Evolutionary conservation across 2,797 vertebrate genomes (phyloP), one percentile per base, ranked within the genome.

Genomic region (Cephalopachus bancanus): DNA sequence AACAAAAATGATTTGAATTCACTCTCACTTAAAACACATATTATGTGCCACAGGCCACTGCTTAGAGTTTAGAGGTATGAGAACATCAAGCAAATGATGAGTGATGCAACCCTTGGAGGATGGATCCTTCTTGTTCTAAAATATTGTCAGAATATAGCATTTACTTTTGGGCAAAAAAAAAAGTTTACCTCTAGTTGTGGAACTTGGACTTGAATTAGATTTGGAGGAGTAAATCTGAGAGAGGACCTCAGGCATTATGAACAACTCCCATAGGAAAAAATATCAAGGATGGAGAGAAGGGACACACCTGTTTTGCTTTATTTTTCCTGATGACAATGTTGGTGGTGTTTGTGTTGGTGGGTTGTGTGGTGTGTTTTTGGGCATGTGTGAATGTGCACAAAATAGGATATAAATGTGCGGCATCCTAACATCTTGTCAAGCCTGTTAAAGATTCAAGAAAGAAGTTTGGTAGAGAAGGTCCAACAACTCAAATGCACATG

Each of bases 151-250:
- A 57, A 30, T 53, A 69, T 0, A 59, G 16, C 26, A 33, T 72
- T 60, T 67, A 57, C 59, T 85, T 79, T 26, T 30, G 64, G 24
- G 83, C 51, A 62, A 16, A 81, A 84, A 78, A 6, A 6, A 7
- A 78, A 89, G 10, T 83, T 76, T 89, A 12, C 2, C 51, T 17
- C 20, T 75, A 72, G 9, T 14, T 51, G 71, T 64, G 26, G 75
- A 85, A 80, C 12, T n/a, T 95, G 65, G n/a, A 83, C 78, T 94
- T 94, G 60, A 92, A 62, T 89, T 92, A 51, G 10, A 30, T 71
- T 81, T 92, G 57, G 37, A 80, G 53, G 89, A 53, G 44, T 62
- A 60, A 89, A 72, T 76, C 10, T n/a, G 24, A 24, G 26, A 22
- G 30, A 92, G 51, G 89, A 60, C 28, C n/a, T 60, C 53, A 53